Conservation (phyloP, 1,140 invertebrate genomes). For the Thereuonema tuberculata region DNA sequence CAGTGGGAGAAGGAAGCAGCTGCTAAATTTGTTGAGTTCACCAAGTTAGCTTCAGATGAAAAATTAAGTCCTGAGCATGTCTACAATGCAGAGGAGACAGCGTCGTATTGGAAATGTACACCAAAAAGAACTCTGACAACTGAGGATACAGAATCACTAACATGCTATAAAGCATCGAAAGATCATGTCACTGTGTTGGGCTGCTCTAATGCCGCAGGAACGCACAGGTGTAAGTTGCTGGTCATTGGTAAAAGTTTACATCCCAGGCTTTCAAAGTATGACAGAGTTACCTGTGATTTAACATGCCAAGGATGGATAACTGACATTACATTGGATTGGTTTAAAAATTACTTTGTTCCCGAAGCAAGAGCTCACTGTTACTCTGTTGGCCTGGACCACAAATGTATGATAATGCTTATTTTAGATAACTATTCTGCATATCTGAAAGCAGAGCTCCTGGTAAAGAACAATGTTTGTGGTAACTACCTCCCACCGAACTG, state of each 20-base stretch:
- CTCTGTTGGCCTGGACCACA: neutral
- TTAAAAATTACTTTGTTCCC: constrained; percentile 7
- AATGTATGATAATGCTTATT: constrained; percentile 8
- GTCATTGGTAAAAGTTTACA: constrained; percentile 5
- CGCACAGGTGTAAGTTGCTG: constrained; percentile 7
- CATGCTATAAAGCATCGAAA: constrained; percentile 3
- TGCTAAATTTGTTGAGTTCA: too few species aligned
- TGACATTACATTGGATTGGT: neutral
- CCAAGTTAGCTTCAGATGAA: constrained; percentile 3
- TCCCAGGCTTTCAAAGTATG: neutral
- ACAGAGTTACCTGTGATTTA: constrained; percentile 1
- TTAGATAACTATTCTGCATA: constrained; percentile 8
- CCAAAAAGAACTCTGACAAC: constrained; percentile 4
- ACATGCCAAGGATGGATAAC: neutral
- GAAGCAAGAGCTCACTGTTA: constrained; percentile 6
- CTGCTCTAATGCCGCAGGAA: constrained; percentile 8
- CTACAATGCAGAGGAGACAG: constrained; percentile 11
- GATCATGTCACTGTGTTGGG: constrained; percentile 2
- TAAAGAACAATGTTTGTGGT: neutral
- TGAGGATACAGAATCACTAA: neutral
- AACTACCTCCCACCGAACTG: neutral
- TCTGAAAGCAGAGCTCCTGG: neutral
- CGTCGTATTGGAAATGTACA: constrained; percentile 7
- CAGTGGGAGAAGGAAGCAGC: too few species aligned
- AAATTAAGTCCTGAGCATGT: neutral